These are phyloP conservation scores for Zosterops hypoxanthus DNA, from an alignment of 2,113 vertebrate genomes.

Conservation along the genomic window DNA sequence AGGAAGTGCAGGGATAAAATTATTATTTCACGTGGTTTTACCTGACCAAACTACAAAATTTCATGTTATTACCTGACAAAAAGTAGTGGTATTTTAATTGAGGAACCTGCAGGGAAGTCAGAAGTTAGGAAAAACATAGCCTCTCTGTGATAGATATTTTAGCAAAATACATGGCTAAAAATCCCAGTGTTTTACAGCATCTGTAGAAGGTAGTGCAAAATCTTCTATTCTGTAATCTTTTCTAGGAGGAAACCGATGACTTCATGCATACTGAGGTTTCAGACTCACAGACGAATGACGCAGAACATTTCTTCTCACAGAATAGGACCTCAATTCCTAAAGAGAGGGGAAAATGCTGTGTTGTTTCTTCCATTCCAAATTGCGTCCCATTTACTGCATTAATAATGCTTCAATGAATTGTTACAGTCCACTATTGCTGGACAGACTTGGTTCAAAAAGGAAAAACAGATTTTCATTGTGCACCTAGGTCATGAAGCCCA, in stretches of 20 bases:
- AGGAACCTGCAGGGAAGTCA: neutral
- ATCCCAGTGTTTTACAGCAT: conserved; percentile 40
- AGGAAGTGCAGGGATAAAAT: conserved; percentile 57
- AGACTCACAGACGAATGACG: conserved; percentile 34
- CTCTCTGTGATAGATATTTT: neutral
- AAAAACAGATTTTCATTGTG: neutral
- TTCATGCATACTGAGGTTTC: conserved; percentile 48
- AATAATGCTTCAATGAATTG: neutral
- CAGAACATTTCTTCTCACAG: conserved; percentile 69
- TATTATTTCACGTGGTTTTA: neutral
- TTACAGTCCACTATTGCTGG: neutral
- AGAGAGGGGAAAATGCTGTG: conserved; percentile 50
- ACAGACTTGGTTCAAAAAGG: neutral
- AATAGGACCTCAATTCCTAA: conserved; percentile 67
- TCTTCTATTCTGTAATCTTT: conserved; percentile 65
- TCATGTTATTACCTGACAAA: conserved; percentile 19
- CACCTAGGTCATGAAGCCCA: neutral
- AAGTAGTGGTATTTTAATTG: conserved; percentile 23
- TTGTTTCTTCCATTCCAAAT: neutral
- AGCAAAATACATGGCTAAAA: conserved; percentile 11
- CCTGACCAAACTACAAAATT: neutral
- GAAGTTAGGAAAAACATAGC: conserved; percentile 1
- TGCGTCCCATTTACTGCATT: neutral
- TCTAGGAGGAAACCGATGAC: conserved; percentile 42
- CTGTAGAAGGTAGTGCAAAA: conserved; percentile 46